Base-by-base conservation (phyloP, 2,797 vertebrate species). In the Peromyscus attwateri region DNA sequence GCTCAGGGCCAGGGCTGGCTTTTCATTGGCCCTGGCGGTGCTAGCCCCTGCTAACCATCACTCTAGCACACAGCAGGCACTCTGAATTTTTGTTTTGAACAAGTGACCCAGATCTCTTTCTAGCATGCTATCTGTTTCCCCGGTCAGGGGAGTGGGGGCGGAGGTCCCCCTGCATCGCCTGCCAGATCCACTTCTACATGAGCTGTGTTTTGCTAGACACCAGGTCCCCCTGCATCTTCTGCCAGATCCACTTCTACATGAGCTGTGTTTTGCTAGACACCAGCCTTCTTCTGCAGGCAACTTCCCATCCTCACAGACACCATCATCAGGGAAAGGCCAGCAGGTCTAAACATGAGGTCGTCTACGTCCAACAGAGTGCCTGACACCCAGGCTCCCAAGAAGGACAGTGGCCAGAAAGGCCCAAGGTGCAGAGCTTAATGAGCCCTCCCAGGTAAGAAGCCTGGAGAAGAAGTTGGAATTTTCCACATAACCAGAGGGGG, bases 1-100 rank as follows among this genome's bases (percentile, higher is more conserved):
- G 10, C 31, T 3, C 29, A 57, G 46, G n/a, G 16, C 70, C 40
- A 84, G 11, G 21, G 40, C 76, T 81, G 43, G 70, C 57, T 90
- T 90, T 93, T 87, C 89, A 89, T 57, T 94, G 79, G 70, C 66
- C 37, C 91, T 88, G 8, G 19, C 79, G 29, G 19, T 52, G 11
- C 57, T 23, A 64, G 76, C 31, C 19, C 16, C 68, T 93, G 57
- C n/a, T 73, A 79, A 55, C 37, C 46, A 60, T 62, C 64, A 49
- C 37, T 49, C 37, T 31, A 71, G 37, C 76, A 84, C 27, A 17
- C 0, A 94, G 93, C n/a, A 84, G 64, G 40, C 57, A 94, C 19
- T 83, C 49, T 14, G 11, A 46, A 31, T 5, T 87, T 60, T 70
- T 55, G 64, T 84, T 66, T 85, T 68, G 17, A 88, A 64, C 8